Percentiles rank a stretch among this genome's conserved stretches.
Evolutionary conservation across 2,888 invertebrate genomes (phyloP).

Genomic region (Spodoptera picta): DNA sequence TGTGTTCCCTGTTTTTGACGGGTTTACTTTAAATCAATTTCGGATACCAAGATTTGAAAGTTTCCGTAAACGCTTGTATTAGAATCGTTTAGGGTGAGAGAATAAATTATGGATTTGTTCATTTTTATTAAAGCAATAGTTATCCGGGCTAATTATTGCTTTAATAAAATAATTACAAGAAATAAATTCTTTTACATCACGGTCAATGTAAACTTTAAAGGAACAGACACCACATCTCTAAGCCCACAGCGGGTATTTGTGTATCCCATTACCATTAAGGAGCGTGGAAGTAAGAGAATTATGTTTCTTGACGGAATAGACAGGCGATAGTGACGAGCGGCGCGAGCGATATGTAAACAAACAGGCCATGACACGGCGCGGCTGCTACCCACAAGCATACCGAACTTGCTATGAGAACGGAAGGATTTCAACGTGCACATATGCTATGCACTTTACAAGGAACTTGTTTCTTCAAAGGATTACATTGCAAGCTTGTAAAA

Average conservation of each 20-base stretch:
- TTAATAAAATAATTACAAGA: too few relatives aligned
- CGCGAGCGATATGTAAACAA: slow-evolving; percentile 70
- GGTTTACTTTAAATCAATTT: slow-evolving; percentile 34
- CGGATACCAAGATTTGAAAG: slow-evolving; percentile 7
- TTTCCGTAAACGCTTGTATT: slow-evolving; percentile 6
- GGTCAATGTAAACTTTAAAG: slow-evolving; percentile 3
- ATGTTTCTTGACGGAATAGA: slow-evolving; percentile 76
- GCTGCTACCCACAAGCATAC: slow-evolving; percentile 58
- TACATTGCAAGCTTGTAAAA: slow-evolving; percentile 9
- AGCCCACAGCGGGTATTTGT: slow-evolving; percentile 48
- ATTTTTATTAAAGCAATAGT: too few relatives aligned
- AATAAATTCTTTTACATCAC: background rate
- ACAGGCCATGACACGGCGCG: slow-evolving; percentile 63
- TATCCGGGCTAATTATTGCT: background rate
- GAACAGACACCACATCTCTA: slow-evolving; percentile 28
- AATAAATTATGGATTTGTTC: too few relatives aligned
- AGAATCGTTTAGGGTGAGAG: too few relatives aligned
- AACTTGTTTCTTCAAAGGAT: slow-evolving; percentile 26
- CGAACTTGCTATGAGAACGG: slow-evolving; percentile 16
- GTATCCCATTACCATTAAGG: slow-evolving; percentile 56
- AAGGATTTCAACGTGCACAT: slow-evolving; percentile 13
- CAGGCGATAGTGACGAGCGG: slow-evolving; percentile 67
- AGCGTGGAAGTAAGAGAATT: slow-evolving; percentile 54
- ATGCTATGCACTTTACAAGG: slow-evolving; percentile 44
- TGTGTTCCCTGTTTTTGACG: slow-evolving; percentile 43